Evolutionary conservation across 1,140 invertebrate species (phyloP), one percentile per base, ranked within the genome.

Genomic region (Ceratoteleas bidentatus): DNA sequence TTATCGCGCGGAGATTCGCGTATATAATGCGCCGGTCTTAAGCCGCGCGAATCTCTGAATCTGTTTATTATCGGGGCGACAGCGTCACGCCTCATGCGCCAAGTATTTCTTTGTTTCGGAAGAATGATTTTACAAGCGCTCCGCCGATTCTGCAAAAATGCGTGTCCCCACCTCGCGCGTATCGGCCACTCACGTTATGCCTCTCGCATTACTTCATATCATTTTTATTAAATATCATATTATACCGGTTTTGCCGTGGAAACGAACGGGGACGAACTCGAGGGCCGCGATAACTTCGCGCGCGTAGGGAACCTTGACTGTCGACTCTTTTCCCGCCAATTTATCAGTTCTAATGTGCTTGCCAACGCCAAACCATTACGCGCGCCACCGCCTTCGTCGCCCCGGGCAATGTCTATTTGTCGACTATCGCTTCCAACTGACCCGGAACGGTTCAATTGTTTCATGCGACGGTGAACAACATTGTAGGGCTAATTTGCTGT

Each of bases 171-270:
- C 80, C 47, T 11, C 36, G 47, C 62, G 34, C 49, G 54, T 61
- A 72, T 66, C 62, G 60, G 40, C 74, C 81, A 83, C 81, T 83
- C 70, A 68, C 75, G 54, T 75, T 83, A 79, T 65, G 49, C 70
- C 81, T 76, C 79, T 68, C 70, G 65, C 75, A 79, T 78, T 79
- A 78, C 75, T 83, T 78, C 65, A 83, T 75, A 74, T 61, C 47
- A 75, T 83, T 83, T 83, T 83, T 83, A 83, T 78, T 75, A 83
- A 83, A 83, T 78, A 83, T 78, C 75, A 78, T 74, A 75, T 83
- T 74, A 83, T 82, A 83, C 81, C 81, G 81, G 81, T 83, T 78
- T 78, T 53, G 52, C 62, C 38, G 75, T 73, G 50, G 45, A 78
- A 78, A 78, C 53, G 70, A 69, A 74, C 75, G 69, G 75, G 81